These are phyloP conservation scores for Rhodinocichla rosea DNA, from an alignment of 2,113 vertebrate genomes.

Conservation along the genomic window DNA sequence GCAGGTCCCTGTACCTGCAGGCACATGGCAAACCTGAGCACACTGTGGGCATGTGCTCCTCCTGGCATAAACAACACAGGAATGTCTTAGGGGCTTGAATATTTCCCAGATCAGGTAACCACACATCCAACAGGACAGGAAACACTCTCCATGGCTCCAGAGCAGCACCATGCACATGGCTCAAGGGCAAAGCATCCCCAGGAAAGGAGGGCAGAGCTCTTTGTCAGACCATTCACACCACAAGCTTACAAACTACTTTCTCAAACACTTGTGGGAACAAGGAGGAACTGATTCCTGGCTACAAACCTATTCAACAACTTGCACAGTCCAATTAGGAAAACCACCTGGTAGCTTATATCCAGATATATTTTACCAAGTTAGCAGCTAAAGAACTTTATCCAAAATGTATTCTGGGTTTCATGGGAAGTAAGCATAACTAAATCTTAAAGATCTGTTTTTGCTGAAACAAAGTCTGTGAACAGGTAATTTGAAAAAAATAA, in stretches of 20 bases:
- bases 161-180: background rate
- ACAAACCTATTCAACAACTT: background rate
- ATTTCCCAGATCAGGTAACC: background rate
- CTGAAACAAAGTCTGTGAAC: background rate
- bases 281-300: background rate
- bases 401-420: background rate
- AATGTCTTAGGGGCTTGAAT: fast-evolving
- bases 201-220: background rate
- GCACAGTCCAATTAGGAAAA: background rate
- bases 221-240: background rate
- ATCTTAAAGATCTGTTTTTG: background rate
- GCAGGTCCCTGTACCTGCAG: background rate
- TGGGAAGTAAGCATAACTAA: background rate
- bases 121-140: fast-evolving
- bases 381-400: background rate
- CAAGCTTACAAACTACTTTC: background rate
- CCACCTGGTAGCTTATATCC: background rate
- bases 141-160: background rate
- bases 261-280: background rate
- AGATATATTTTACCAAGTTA: background rate
- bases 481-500: background rate
- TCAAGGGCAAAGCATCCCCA: background rate
- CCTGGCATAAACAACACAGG: fast-evolving
- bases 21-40: background rate
- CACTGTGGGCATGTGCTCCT: fast-evolving